A percentile compares a stretch with the other conserved stretches of the same genome.
Conservation (phyloP, 2,888 invertebrate species). For the Rhingia campestris region DNA sequence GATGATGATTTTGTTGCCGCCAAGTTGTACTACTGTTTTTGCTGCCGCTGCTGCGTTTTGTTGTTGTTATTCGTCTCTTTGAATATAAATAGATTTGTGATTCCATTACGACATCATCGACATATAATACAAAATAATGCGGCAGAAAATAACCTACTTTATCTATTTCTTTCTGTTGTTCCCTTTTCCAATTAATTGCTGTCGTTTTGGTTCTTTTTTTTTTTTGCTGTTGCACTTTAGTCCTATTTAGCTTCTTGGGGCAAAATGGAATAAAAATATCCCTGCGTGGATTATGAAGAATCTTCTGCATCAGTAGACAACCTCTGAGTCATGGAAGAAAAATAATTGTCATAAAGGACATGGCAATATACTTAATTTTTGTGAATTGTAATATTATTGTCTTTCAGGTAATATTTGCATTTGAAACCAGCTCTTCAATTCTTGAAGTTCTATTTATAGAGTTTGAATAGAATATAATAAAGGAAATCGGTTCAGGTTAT, state of each 20-base stretch:
- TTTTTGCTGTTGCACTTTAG: constrained; percentile 7
- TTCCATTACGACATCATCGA: constrained; percentile 67
- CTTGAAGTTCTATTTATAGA: too few species aligned
- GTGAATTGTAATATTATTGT: too few species aligned
- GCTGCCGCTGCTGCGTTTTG: constrained; percentile 16
- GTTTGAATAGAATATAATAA: too few species aligned
- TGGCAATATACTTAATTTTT: too few species aligned
- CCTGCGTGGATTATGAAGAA: neutral
- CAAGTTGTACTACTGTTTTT: constrained; percentile 11
- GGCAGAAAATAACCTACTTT: constrained; percentile 67
- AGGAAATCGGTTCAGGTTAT: too few species aligned
- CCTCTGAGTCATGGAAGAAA: too few species aligned
- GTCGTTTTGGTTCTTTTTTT: constrained; percentile 9
- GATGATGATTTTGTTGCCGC: constrained; percentile 33
- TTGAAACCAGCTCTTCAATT: too few species aligned
- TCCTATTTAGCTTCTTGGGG: constrained; percentile 27
- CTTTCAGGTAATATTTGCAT: too few species aligned
- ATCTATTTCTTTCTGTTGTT: neutral
- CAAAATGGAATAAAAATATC: constrained; percentile 35
- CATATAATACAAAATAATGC: constrained; percentile 63
- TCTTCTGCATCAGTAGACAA: too few species aligned
- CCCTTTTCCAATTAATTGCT: constrained; percentile 55
- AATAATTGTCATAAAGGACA: too few species aligned
- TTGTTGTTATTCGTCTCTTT: constrained; percentile 29
- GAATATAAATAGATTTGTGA: constrained; percentile 66